Conservation (phyloP, 2,797 vertebrate genomes). For the Mus spretus region DNA sequence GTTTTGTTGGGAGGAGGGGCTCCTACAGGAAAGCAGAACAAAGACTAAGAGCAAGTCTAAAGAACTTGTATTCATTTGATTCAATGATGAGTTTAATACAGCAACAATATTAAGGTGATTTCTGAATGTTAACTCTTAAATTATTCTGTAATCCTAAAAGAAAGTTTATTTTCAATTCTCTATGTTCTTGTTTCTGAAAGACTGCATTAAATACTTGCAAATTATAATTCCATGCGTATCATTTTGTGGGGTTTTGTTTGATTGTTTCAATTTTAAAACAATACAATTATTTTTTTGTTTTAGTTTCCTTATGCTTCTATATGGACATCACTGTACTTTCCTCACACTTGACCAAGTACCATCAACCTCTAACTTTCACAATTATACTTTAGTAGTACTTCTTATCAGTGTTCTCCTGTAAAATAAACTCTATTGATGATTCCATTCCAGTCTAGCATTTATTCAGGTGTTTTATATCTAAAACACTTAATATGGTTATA, state of each 20-base stretch:
- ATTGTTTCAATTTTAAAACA: slow-evolving; percentile 29
- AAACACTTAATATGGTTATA: background rate
- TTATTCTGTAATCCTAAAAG: slow-evolving; percentile 39
- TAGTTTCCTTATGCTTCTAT: background rate
- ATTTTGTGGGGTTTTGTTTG: background rate
- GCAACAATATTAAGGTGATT: background rate
- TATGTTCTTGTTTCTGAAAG: background rate
- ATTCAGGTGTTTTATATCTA: background rate
- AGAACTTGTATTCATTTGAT: background rate
- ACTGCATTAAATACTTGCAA: background rate
- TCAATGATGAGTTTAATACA: slow-evolving; percentile 38
- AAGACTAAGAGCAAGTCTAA: background rate
- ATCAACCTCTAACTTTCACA: background rate
- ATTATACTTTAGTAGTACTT: background rate
- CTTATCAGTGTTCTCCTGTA: background rate
- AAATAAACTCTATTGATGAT: background rate
- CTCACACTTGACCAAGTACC: background rate
- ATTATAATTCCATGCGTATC: background rate
- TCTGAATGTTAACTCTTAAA: background rate
- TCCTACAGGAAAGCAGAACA: background rate
- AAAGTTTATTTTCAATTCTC: background rate
- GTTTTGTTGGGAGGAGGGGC: background rate
- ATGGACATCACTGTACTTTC: background rate
- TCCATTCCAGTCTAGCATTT: background rate
- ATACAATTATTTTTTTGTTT: background rate